A percentile compares a stretch with the other conserved stretches of the same genome.
Evolutionary conservation across 2,888 invertebrate species (phyloP).

Genomic region (Hydropsyche betteni): DNA sequence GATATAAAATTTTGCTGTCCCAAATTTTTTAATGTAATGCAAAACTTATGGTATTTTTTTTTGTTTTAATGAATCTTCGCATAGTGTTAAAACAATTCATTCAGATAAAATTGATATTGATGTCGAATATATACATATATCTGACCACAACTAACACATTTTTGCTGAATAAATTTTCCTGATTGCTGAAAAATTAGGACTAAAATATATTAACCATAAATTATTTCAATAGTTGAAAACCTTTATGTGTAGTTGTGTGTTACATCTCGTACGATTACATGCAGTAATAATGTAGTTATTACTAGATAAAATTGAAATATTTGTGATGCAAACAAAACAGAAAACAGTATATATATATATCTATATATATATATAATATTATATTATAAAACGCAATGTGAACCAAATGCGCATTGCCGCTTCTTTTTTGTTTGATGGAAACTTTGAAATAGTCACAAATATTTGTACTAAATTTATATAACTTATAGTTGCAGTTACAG

Average conservation of each 20-base stretch:
- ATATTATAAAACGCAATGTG: background rate
- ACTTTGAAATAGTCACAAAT: slow-evolving; percentile 29
- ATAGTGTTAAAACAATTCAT: slow-evolving; percentile 5
- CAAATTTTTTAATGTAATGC: slow-evolving; percentile 37
- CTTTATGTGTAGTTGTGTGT: slow-evolving; percentile 40
- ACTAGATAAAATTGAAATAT: slow-evolving; percentile 35
- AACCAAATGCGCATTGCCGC: slow-evolving; percentile 8
- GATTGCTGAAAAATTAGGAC: background rate
- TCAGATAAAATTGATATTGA: background rate
- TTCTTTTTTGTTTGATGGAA: slow-evolving; percentile 1
- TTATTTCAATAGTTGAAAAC: slow-evolving; percentile 26
- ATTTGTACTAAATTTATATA: slow-evolving; percentile 32
- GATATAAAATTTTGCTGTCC: slow-evolving; percentile 51
- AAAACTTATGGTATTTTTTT: slow-evolving; percentile 10
- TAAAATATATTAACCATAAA: background rate
- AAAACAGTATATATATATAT: too few relatives aligned
- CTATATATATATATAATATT: too few relatives aligned
- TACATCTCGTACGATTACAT: slow-evolving; percentile 37
- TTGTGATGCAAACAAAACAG: slow-evolving; percentile 18
- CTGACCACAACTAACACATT: background rate
- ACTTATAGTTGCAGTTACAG: slow-evolving; percentile 50
- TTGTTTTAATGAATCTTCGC: background rate
- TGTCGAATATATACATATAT: background rate
- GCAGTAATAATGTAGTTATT: slow-evolving; percentile 41
- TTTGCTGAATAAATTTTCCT: background rate